Conservation (phyloP, 2,113 vertebrate species). For the Thermophis baileyi region DNA sequence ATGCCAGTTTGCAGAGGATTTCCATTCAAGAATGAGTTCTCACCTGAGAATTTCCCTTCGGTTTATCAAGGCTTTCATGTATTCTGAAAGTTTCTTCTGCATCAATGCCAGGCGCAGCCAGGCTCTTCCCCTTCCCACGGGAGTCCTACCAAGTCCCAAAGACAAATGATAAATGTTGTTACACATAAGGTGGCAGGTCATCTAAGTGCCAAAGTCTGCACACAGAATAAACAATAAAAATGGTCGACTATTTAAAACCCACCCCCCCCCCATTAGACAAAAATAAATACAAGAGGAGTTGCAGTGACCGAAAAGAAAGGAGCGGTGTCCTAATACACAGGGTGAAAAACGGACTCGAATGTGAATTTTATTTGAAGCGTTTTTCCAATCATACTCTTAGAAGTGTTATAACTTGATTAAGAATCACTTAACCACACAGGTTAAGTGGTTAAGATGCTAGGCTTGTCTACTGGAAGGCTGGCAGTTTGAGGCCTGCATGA, state of each 20-base stretch:
- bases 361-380: not conserved
- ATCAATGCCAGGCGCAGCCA: conserved; percentile 95
- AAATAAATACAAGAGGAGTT: not conserved
- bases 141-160: conserved; percentile 76
- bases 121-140: conserved; percentile 92
- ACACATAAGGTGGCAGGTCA: not conserved
- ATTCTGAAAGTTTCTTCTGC: conserved; percentile 99
- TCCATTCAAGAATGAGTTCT: accelerated
- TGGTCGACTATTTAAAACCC: too few species aligned
- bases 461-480: not conserved
- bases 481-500: too few species aligned
- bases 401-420: not conserved
- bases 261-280: not conserved
- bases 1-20: too few species aligned
- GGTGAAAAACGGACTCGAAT: not conserved
- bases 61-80: conserved; percentile 99
- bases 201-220: not conserved
- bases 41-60: conserved; percentile 97
- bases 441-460: too few species aligned
- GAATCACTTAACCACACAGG: not conserved
- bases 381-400: not conserved
- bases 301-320: not conserved
- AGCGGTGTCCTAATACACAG: not conserved
- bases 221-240: not conserved
- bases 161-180: not conserved